Percentiles rank a stretch among this genome's conserved stretches.
phyloP scores from a whole-genome alignment of 2,113 vertebrate species.

The Aphyosemion australe region DNA sequence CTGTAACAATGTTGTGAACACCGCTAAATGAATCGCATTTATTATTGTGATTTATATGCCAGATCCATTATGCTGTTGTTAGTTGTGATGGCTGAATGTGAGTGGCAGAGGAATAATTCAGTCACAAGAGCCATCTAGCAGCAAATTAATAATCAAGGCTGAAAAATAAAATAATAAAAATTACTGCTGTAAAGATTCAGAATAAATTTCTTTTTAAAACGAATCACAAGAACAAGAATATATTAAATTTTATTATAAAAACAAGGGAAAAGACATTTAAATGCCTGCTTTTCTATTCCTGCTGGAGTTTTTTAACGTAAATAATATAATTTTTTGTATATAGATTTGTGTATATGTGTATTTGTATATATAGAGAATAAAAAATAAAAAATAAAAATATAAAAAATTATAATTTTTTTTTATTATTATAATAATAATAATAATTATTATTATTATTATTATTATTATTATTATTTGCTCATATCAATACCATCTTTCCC shows the following conservation, averaged over 20 bases:
- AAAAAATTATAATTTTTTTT: no score
- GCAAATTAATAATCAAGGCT: constrained; percentile 45
- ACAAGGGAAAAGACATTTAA: neutral
- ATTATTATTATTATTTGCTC: no score
- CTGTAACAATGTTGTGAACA: constrained; percentile 33
- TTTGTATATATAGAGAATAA: no score
- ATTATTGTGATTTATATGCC: constrained; percentile 50
- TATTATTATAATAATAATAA: no score
- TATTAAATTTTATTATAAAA: neutral
- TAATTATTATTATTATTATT: no score
- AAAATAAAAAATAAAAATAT: no score
- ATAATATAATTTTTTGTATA: no score
- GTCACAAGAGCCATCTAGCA: constrained; percentile 25
- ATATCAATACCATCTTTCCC: no score
- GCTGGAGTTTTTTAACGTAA: no score
- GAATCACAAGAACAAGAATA: no score
- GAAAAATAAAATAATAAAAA: neutral
- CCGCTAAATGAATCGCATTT: constrained; percentile 36
- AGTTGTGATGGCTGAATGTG: constrained; percentile 26
- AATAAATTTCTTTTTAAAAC: neutral
- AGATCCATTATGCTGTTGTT: constrained; percentile 56
- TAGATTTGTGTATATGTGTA: no score
- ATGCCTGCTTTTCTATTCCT: no score
- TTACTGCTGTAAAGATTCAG: constrained; percentile 3
- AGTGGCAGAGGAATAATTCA: constrained; percentile 44